phyloP scores from a whole-genome alignment of 2,888 invertebrate species.

The Ectobius pallidus region DNA sequence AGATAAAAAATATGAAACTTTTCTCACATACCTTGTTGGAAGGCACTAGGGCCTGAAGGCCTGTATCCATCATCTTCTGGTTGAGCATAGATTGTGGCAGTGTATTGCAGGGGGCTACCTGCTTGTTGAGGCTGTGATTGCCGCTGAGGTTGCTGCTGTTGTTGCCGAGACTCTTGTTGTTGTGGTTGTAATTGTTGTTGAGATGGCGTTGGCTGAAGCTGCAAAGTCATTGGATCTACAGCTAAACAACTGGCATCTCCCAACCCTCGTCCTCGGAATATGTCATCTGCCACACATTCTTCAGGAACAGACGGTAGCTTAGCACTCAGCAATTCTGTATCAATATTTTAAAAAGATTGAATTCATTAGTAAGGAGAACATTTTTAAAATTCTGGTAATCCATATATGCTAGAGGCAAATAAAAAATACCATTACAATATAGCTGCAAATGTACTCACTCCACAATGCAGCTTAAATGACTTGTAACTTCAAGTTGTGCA shows the following conservation, averaged over 20 bases:
- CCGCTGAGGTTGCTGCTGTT: constrained; percentile 23
- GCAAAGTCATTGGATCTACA: constrained; percentile 10
- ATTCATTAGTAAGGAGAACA: too few relatives aligned
- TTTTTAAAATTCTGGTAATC: too few relatives aligned
- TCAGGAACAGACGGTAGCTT: constrained; percentile 68
- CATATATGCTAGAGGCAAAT: too few relatives aligned
- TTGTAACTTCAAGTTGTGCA: too few relatives aligned
- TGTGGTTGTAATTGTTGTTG: constrained; percentile 29
- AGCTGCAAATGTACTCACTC: too few relatives aligned
- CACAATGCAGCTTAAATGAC: too few relatives aligned
- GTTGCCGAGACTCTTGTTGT: constrained; percentile 29
- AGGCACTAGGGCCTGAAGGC: constrained; percentile 26
- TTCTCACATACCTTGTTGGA: constrained; percentile 25
- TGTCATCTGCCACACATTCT: constrained; percentile 53
- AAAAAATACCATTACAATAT: too few relatives aligned
- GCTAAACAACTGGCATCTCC: constrained; percentile 1
- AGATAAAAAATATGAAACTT: too few relatives aligned
- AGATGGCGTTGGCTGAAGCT: neutral
- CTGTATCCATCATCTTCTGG: constrained; percentile 44
- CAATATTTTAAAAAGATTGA: too few relatives aligned
- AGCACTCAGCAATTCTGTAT: constrained; percentile 61
- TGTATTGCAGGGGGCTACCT: constrained; percentile 50
- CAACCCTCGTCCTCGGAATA: constrained; percentile 17
- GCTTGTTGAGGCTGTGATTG: constrained; percentile 4
- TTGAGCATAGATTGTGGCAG: constrained; percentile 53